These are phyloP conservation scores for Vandiemenella viatica DNA, from an alignment of 2,888 invertebrate species.

Conservation along the genomic window DNA sequence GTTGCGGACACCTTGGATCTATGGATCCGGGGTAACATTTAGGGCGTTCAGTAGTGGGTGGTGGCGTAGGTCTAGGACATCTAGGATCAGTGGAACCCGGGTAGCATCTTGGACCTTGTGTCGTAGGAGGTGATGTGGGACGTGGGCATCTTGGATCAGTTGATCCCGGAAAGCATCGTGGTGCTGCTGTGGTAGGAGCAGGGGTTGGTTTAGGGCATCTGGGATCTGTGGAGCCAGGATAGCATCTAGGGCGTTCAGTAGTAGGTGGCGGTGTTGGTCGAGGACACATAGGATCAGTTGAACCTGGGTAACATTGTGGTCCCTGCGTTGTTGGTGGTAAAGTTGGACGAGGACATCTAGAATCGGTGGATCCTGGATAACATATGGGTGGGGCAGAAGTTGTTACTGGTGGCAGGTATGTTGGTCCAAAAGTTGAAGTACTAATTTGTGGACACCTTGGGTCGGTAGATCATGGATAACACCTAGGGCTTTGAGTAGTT, in stretches of 20 bases:
- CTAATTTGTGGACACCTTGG: conserved; percentile 22
- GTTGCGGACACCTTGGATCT: conserved; percentile 14
- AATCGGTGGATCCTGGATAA: too few relatives aligned
- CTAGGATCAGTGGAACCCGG: not conserved
- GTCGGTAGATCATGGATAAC: conserved; percentile 23
- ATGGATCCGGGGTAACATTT: conserved; percentile 19
- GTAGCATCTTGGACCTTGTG: not conserved
- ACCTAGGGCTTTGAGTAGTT: conserved; percentile 18
- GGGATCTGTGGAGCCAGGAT: conserved; percentile 15
- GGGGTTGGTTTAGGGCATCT: conserved; percentile 21
- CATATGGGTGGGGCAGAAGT: too few relatives aligned
- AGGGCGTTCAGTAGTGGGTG: not conserved
- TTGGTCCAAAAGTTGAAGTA: conserved; percentile 9
- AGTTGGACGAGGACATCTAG: too few relatives aligned
- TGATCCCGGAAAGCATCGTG: not conserved
- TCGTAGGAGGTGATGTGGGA: not conserved
- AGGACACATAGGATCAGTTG: conserved; percentile 17
- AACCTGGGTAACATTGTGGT: conserved; percentile 4
- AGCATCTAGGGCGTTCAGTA: conserved; percentile 19
- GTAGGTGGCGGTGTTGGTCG: conserved; percentile 20
- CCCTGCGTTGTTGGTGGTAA: not conserved
- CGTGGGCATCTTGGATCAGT: not conserved
- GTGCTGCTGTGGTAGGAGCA: conserved; percentile 12
- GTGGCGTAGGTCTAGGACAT: too few relatives aligned
- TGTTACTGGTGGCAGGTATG: conserved; percentile 3